Percentiles rank a stretch among this genome's conserved stretches.
Conservation (phyloP, 2,113 vertebrate species). For the Labeo catla region DNA sequence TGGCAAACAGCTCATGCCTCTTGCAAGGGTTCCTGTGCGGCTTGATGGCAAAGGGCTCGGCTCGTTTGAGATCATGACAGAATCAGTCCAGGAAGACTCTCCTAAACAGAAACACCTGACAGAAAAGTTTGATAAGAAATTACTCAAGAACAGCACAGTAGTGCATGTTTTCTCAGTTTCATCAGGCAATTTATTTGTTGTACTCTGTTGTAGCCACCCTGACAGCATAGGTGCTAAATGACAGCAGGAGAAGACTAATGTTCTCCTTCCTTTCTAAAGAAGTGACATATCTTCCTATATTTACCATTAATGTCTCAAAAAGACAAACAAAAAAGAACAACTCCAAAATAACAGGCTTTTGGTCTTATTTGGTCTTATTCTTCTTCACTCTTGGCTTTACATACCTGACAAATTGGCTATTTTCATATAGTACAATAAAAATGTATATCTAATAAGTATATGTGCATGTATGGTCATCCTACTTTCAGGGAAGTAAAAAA, state of each 20-base stretch:
- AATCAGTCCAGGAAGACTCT: neutral
- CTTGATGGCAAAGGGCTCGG: neutral
- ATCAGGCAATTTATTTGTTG: neutral
- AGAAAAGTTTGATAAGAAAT: constrained; percentile 4
- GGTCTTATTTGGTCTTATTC: neutral
- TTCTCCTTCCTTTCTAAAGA: neutral
- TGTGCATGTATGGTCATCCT: neutral
- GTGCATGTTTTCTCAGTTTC: neutral
- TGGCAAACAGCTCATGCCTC: neutral
- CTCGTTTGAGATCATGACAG: constrained; percentile 16
- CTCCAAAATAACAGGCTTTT: neutral
- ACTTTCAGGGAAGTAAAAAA: neutral
- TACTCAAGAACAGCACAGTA: constrained; percentile 5
- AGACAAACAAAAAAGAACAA: neutral
- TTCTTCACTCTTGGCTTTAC: neutral
- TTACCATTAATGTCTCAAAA: neutral
- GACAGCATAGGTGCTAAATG: constrained; percentile 9
- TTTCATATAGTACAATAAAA: neutral
- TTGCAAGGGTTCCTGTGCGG: constrained; percentile 6
- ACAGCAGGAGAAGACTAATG: neutral
- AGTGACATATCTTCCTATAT: neutral
- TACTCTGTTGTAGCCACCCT: neutral
- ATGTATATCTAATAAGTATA: neutral
- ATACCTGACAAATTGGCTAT: neutral
- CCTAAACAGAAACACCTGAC: neutral